Base-by-base conservation (phyloP, 1,140 invertebrate genomes). In the Dolichoris vasculosae region DNA sequence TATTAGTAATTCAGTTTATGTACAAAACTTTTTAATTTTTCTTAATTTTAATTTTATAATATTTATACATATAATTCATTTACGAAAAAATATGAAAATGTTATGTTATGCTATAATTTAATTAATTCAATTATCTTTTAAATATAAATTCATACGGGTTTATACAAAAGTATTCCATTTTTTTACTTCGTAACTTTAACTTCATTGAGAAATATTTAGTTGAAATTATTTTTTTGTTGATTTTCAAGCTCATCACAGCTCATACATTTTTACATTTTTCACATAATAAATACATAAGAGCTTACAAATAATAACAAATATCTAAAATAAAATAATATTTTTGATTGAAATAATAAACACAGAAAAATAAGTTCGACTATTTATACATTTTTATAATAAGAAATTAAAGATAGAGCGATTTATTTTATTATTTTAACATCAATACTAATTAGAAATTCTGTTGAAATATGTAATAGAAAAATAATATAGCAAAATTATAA, bases 281-380 rank as follows among this genome's bases (percentile, higher is more conserved):
- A 82, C 55, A 77, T 78, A 86, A 78, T 55, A 86, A 86, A 86
- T 82, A 86, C 82, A 82, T 86, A 77, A 82, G 63, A 82, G 23
- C 73, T 86, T 78, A 86, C 26, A 82, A 82, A 69, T 82, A 86
- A 77, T 78, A 85, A 80, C 40, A 81, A 35, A 67, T 79, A 79
- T 26, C 32, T 84, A 84, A 71, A 80, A 80, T 7, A 76, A 76
- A 82, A 38, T 76, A 30, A 38, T 71, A 80, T 69, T 67, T 46
- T 32, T 8, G 11, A 76, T 83, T 26, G 15, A 32, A 48, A n/a
- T 46, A 40, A 1, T 82, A 51, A 82, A 59, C 67, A 15, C 23
- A 73, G 30, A 71, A 13, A 75, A 75, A 32, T 48, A 43, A 69
- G 17, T 71, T 82, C 51, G 35, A 26, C 35, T 78, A 63, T 78